Evolutionary conservation across 64 coral and sea anemone genomes (phyloP), one percentile per base, ranked within the genome.

Genomic region (Pocillopora verrucosa): DNA sequence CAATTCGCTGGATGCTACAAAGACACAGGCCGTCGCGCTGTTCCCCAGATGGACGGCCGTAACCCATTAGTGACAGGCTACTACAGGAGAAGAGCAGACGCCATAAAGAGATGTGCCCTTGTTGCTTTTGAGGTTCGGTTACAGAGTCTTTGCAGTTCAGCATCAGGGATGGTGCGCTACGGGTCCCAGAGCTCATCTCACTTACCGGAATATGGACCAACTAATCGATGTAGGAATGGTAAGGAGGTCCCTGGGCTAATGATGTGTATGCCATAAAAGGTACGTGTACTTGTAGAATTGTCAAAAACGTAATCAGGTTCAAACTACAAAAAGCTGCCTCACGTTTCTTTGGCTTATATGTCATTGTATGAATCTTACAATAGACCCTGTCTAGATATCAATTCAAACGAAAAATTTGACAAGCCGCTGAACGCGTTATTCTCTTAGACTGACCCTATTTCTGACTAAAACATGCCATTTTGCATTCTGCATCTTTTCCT

Each of bases 241-340:
- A 86, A 58, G 90, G 90, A 86, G 90, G 90, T 20, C 82, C 82
- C 2, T 92, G 82, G 90, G 90, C 81, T n/a, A 92, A 92, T 25
- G 90, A 92, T 56, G 90, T 92, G 0, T 92, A 92, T 16, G 36
- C 6, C 11, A 13, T 85, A 41, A 19, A 10, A 13, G 82, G 82
- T 85, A 58, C 15, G 82, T 0, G 19, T 5, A 41, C 51, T n/a
- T 30, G 1, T 30, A 4, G 11, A 17, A 56, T 24, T 78, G 17
- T 36, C 1, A 5, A 51, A 51, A 51, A 51, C 7, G 7, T 51
- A 51, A 51, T 51, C 41, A 0, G 3, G 41, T 51, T 7, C 41
- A 51, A 51, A 51, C 41, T 51, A 30, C 7, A 1, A 51, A 51
- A 51, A 7, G 41, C 41, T 7, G 41, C 41, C 0, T 51, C 41